These are phyloP conservation scores for Globodera rostochiensis DNA, from an alignment of 1,140 invertebrate species.

Conservation along the genomic window DNA sequence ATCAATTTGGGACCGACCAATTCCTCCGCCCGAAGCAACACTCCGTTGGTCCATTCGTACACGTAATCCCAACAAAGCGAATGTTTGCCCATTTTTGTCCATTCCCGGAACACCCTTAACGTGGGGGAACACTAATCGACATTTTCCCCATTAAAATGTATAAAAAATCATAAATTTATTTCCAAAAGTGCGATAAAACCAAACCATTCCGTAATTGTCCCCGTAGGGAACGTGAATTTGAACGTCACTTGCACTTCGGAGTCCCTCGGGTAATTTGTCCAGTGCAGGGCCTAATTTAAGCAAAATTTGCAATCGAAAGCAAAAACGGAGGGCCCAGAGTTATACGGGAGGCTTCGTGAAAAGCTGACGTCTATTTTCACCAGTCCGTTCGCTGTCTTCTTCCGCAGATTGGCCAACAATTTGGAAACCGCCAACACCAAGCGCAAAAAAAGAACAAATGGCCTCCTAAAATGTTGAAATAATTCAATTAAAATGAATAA, in stretches of 20 bases:
- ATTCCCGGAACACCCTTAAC: constrained; percentile 42
- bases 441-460: constrained; percentile 1
- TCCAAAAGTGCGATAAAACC: too few relatives aligned
- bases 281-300: constrained; percentile 44
- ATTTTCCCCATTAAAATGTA: not conserved
- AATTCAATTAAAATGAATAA: not conserved
- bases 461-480: not conserved
- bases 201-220: constrained; percentile 33
- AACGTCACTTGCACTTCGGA: constrained; percentile 51
- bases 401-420: constrained; percentile 34
- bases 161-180: not conserved
- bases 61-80: constrained; percentile 41
- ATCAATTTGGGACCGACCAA: constrained; percentile 31
- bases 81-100: constrained; percentile 33
- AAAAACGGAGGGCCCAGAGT: not conserved
- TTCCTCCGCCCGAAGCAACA: constrained; percentile 46
- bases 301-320: not conserved
- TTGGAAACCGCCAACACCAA: constrained; percentile 25
- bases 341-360: constrained; percentile 50
- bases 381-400: constrained; percentile 9
- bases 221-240: constrained; percentile 51
- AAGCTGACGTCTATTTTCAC: constrained; percentile 7
- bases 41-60: constrained; percentile 52
- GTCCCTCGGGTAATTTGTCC: constrained; percentile 52
- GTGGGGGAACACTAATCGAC: not conserved